Percentiles rank a stretch among this genome's conserved stretches.
Conservation (phyloP, 2,113 vertebrate genomes). For the Platysteira castanea region DNA sequence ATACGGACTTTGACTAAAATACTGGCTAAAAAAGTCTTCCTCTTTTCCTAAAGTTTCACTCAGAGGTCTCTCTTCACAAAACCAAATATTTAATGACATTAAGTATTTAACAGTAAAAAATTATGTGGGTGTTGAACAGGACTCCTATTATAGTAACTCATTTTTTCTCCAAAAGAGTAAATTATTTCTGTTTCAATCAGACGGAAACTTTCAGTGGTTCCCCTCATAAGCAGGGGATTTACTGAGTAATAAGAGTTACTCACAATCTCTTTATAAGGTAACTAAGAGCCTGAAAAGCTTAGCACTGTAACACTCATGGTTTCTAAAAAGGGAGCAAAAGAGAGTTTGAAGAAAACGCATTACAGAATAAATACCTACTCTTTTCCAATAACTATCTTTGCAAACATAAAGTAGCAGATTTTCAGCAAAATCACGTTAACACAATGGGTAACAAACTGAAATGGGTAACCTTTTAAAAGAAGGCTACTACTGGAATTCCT, state of each 20-base stretch:
- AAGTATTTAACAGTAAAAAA: neutral
- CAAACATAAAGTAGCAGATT: neutral
- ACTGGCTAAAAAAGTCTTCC: neutral
- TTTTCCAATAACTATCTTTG: neutral
- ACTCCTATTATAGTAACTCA: neutral
- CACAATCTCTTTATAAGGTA: neutral
- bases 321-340: neutral
- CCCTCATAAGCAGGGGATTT: neutral
- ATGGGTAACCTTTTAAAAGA: neutral
- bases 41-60: neutral
- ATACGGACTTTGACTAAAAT: neutral
- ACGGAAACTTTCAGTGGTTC: neutral
- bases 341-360: neutral
- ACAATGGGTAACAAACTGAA: neutral
- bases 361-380: neutral
- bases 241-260: neutral
- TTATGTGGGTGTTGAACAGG: neutral
- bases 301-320: neutral
- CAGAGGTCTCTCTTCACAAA: neutral
- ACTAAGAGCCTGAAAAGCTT: neutral
- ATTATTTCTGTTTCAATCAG: neutral
- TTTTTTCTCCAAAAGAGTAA: neutral
- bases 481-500: neutral
- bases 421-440: neutral
- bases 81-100: neutral